Base-by-base conservation (phyloP, 2,113 vertebrate genomes). In the Stomatorhinus ivindoensis region DNA sequence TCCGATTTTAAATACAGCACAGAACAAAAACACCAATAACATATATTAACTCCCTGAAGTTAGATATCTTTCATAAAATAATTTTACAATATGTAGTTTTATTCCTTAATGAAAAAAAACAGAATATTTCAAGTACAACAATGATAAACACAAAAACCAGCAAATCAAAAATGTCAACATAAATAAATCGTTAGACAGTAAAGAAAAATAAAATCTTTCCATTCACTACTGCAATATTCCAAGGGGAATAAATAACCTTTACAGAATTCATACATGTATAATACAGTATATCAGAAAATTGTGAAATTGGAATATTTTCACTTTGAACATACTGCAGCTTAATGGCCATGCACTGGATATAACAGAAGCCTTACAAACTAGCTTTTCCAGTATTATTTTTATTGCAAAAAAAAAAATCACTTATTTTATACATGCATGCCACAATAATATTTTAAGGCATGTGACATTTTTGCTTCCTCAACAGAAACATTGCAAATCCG, bases 381-480 rank as follows among this genome's bases (percentile, higher is more conserved):
- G 4, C 73, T 80, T 80, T 80, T 80, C n/a, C 44, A 86, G 13
- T 47, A 27, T 86, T 31, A 86, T 86, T 86, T 50, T 15, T 48
- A n/a, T 47, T 47, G 83, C 44, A 48, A 27, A 73, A 73, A 35
- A 73, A 73, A 65, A 69, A 86, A 50, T n/a, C 39, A 83, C 35
- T 84, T 84, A 27, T 48, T 48, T 24, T n/a, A 48, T 48, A 80
- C 73, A 80, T 42, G 35, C 73, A 80, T 80, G 73, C 73, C 73
- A 80, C 73, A 35, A 80, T 80, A 39, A 80, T 80, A 80, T 80
- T 80, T 80, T 80, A 80, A 80, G 73, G 73, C 73, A 42, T 80
- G 73, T 80, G 24, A 50, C 83, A 86, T 86, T 47, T 50, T 50
- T 86, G 85, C 85, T 53, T 87, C 50, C 85, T 53, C 48, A 55